Evolutionary conservation across 2,113 vertebrate species (phyloP), one percentile per base, ranked within the genome.

Genomic region (Podiceps cristatus): DNA sequence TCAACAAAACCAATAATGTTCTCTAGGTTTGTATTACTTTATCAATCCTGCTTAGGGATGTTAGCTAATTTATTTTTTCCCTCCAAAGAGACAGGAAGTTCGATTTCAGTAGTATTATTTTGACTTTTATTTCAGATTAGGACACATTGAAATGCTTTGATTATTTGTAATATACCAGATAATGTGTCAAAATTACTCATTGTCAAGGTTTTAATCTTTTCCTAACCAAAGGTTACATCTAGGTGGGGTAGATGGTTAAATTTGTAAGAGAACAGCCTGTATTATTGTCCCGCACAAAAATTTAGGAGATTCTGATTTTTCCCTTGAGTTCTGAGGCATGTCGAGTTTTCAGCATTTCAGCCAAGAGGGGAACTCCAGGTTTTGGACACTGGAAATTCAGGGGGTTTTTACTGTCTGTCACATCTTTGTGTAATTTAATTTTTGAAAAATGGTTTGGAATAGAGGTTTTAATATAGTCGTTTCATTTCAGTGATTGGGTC

Each of bases 381-480:
- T 93, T 79, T 71, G 85, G 28, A 79, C 35, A 31, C 8, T 29
- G 53, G 71, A 88, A 92, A 87, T 85, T 76, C 27, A 56, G 49
- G 6, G 29, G 18, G 6, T 6, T 73, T 72, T 92, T 79, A 58
- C 60, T 86, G 22, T 59, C 69, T 91, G 45, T 35, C 72, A 72
- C 37, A 86, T 10, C 10, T 95, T 79, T 85, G 52, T 63, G 77
- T 90, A 85, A 78, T 82, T 93, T 90, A 80, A 24, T 40, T 62
- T 77, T 49, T 94, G 90, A 88, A 88, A 88, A 90, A 44, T 58
- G 18, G 31, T 90, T 83, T 82, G 52, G 67, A 95, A 88, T 50
- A 2, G 76, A 76, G 22, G 5, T 69, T 93, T 82, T 76, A 80
- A 62, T 83, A 56, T 24, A 74, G 40, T 45, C 62, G 58, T 94